Evolutionary conservation across 2,888 invertebrate genomes (phyloP).

Genomic region (Omphaloscelis lunosa): DNA sequence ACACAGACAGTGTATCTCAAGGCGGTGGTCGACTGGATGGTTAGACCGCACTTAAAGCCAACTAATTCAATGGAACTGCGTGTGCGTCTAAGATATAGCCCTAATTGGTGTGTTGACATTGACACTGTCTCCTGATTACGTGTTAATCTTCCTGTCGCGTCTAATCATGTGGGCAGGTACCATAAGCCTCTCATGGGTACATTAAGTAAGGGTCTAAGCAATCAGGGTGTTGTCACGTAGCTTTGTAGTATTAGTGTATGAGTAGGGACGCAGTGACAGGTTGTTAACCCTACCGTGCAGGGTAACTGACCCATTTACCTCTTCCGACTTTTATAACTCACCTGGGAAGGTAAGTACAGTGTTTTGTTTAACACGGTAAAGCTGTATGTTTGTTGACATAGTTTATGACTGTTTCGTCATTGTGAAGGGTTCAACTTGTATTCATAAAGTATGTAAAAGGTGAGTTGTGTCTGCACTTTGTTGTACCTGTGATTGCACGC

Average conservation of each 20-base stretch:
- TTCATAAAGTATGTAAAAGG: slow-evolving; percentile 12
- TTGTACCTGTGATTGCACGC: background rate
- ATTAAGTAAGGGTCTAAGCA: slow-evolving; percentile 32
- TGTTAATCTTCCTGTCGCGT: slow-evolving; percentile 48
- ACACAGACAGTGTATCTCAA: slow-evolving; percentile 8
- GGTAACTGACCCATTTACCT: slow-evolving; percentile 57
- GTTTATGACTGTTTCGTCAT: slow-evolving; percentile 31
- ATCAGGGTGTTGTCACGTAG: slow-evolving; percentile 54
- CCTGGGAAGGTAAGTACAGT: slow-evolving; percentile 41
- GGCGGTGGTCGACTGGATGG: slow-evolving; percentile 10
- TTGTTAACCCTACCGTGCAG: slow-evolving; percentile 51
- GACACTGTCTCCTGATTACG: slow-evolving; percentile 41
- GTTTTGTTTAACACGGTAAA: slow-evolving; percentile 39
- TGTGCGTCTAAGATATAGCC: slow-evolving; percentile 35
- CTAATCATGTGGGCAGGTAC: slow-evolving; percentile 41
- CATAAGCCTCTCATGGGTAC: slow-evolving; percentile 38
- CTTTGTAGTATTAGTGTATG: slow-evolving; percentile 48
- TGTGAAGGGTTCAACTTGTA: slow-evolving; percentile 19
- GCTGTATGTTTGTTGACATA: slow-evolving; percentile 23
- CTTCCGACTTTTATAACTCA: slow-evolving; percentile 50
- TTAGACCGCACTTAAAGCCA: slow-evolving; percentile 31
- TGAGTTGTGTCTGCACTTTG: background rate
- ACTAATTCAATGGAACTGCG: slow-evolving; percentile 46
- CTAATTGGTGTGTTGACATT: slow-evolving; percentile 52
- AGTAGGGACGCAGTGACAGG: slow-evolving; percentile 39